phyloP scores from a whole-genome alignment of 1,140 invertebrate species.

The Papilio helenus region DNA sequence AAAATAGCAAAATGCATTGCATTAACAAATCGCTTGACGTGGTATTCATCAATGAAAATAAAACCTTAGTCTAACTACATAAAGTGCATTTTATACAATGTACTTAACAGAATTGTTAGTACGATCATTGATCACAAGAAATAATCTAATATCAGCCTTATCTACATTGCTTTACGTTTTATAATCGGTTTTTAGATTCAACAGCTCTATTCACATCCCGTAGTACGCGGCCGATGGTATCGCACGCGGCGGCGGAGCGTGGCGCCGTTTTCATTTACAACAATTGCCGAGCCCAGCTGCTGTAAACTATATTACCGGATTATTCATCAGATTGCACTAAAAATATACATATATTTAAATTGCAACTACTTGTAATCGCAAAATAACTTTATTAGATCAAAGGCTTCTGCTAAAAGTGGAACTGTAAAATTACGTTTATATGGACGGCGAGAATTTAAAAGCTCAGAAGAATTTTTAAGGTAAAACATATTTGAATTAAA shows the following conservation, averaged over 20 bases:
- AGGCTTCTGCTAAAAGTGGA: neutral
- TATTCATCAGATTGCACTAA: neutral
- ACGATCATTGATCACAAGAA: neutral
- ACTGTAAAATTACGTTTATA: neutral
- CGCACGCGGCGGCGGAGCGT: constrained; percentile 25
- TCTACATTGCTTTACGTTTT: neutral
- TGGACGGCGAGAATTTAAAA: too few species aligned
- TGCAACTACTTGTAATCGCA: neutral
- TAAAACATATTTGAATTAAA: too few species aligned
- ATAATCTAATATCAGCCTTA: constrained; percentile 1
- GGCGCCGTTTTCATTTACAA: constrained; percentile 20
- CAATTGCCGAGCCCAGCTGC: constrained; percentile 31
- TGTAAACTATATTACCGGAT: neutral
- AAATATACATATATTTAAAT: constrained; percentile 9
- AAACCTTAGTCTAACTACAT: neutral
- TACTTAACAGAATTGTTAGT: neutral
- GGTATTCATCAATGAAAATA: neutral
- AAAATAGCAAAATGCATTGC: neutral
- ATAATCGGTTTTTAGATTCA: neutral
- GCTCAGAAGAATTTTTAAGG: too few species aligned
- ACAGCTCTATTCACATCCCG: neutral
- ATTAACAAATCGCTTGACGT: neutral
- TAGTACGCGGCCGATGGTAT: constrained; percentile 30
- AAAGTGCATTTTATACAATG: neutral
- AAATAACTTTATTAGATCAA: constrained; percentile 13